Evolutionary conservation across 1,140 invertebrate genomes (phyloP).

Genomic region (Platyscapa corneri): DNA sequence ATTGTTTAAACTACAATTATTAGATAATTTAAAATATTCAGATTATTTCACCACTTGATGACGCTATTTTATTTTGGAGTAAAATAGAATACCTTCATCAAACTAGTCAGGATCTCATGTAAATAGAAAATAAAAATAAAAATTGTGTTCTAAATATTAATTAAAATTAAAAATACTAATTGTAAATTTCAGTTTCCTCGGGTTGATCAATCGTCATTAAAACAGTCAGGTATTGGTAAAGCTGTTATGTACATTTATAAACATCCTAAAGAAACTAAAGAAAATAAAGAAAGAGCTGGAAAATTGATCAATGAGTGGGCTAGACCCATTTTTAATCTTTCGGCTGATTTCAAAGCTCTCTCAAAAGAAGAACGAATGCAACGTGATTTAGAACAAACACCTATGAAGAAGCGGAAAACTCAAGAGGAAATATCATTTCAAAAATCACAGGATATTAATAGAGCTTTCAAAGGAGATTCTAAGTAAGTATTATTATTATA

Average conservation of each 20-base stretch:
- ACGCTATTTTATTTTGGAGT: no score
- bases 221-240: constrained; percentile 96
- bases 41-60: no score
- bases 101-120: no score
- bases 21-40: no score
- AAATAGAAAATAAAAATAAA: no score
- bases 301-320: constrained; percentile 98
- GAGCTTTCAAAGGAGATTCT: constrained; percentile 77
- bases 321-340: constrained; percentile 96
- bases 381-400: constrained; percentile 91
- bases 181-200: no score
- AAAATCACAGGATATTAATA: constrained; percentile 77
- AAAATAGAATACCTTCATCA: no score
- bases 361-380: constrained; percentile 91
- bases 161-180: no score
- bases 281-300: constrained; percentile 92
- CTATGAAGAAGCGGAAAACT: constrained; percentile 78
- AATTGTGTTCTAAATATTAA: no score
- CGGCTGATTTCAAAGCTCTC: constrained; percentile 95
- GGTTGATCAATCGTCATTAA: constrained; percentile 92
- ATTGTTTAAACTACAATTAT: no score
- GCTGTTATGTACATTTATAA: constrained; percentile 99
- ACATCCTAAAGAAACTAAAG: constrained; percentile 97
- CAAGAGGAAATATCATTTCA: constrained; percentile 70
- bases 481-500: no score